Base-by-base conservation (phyloP, 2,797 vertebrate species). In the Taenioides sp. region DNA sequence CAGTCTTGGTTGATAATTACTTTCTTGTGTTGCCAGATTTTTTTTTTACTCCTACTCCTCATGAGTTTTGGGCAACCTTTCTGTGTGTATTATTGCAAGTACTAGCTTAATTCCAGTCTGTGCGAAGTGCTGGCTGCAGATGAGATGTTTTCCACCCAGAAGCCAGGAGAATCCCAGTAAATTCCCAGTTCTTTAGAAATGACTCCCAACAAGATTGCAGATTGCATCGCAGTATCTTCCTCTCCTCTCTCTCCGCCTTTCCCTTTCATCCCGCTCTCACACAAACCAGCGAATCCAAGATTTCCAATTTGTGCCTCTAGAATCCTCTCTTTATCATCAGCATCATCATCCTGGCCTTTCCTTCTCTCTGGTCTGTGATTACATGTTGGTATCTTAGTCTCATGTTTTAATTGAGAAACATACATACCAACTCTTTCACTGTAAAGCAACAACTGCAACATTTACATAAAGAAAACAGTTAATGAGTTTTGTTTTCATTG, bases 201-300 rank as follows among this genome's bases (percentile, higher is more conserved):
- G 22, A 65, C 63, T 65, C 63, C 61, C 63, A 65, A 65, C 43
- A 50, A 65, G 64, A 65, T 65, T 65, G 64, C 64, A 65, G 64
- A 65, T 65, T 65, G 64, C 64, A 49, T 65, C 23, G 43, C 10
- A 47, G 63, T 17, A 47, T 49, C 37, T 65, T 65, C 63, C 40
- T 23, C 43, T 23, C 22, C 37, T 49, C 47, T 40, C 40, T 25
- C 47, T 25, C 22, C 62, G 17, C 40, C 37, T 47, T 3, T 49
- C 2, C 18, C 64, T 65, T 49, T 65, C 64, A 65, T 65, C n/a
- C 28, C 2, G 12, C 37, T n/a, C 31, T 17, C 63, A 7, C 43
- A 20, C 43, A 65, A 18, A 43, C 22, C 64, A 2, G 22, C 27
- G 27, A 10, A 20, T 50, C 64, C 64, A 20, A 27, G 64, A 49